phyloP scores from a whole-genome alignment of 2,113 vertebrate genomes.

The Gymnocephalus cernua region DNA sequence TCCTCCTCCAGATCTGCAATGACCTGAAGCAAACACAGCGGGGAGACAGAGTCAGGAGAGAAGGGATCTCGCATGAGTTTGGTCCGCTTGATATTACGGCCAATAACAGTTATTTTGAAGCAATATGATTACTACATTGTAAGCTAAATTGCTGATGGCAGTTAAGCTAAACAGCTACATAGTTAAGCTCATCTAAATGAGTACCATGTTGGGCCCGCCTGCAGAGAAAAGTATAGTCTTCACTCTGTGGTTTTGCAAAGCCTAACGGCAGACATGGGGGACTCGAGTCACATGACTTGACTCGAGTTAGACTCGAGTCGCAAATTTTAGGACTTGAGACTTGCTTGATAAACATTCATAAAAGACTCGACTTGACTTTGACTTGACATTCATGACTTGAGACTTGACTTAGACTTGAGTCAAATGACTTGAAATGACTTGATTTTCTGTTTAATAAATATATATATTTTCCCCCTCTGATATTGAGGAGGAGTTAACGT shows the following conservation, averaged over 20 bases:
- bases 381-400: no score
- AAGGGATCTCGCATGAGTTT: not conserved
- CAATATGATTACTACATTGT: not conserved
- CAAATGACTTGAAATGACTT: no score
- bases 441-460: no score
- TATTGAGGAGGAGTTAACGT: no score
- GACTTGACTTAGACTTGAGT: no score
- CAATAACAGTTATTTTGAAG: not conserved
- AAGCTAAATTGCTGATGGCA: not conserved
- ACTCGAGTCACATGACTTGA: no score
- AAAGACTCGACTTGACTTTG: no score
- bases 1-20: slow-evolving; percentile 98
- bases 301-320: no score
- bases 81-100: not conserved
- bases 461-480: no score
- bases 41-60: slow-evolving; percentile 22
- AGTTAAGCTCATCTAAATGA: not conserved
- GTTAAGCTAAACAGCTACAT: not conserved
- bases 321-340: no score
- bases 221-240: slow-evolving; percentile 12
- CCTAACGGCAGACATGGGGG: no score
- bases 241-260: not conserved
- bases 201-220: not conserved
- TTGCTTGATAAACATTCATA: no score
- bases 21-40: slow-evolving; percentile 84